Evolutionary conservation across 2,888 invertebrate genomes (phyloP).

Genomic region (Alviniconcha strummeri): DNA sequence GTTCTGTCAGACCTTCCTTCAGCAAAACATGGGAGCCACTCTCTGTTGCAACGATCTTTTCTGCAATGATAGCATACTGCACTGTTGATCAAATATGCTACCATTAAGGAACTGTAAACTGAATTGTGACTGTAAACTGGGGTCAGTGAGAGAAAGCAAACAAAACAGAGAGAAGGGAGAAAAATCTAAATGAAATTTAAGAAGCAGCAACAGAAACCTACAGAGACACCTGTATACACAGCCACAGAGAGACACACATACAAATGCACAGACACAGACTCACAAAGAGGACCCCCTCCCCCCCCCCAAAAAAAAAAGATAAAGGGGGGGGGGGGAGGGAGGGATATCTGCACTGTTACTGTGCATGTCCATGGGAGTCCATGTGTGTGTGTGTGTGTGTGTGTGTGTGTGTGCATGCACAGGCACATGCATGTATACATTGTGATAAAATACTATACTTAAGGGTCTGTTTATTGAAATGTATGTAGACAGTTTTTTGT

Average conservation of each 20-base stretch:
- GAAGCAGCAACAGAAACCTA: no score
- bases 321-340: not conserved
- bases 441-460: not conserved
- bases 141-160: not conserved
- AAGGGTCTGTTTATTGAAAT: no score
- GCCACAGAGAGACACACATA: no score
- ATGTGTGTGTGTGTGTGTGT: not conserved
- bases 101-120: no score
- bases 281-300: not conserved
- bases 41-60: slow-evolving; percentile 67
- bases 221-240: no score
- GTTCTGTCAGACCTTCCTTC: slow-evolving; percentile 59
- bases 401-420: not conserved
- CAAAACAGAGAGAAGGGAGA: not conserved
- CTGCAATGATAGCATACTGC: slow-evolving; percentile 45
- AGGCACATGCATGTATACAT: not conserved
- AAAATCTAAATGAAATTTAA: not conserved
- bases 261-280: no score
- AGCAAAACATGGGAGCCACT: slow-evolving; percentile 59
- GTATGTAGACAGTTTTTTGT: no score
- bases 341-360: not conserved
- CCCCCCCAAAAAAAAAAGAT: not conserved
- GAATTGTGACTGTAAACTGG: not conserved
- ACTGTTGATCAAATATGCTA: no score
- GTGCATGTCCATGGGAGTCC: no score